Base-by-base conservation (phyloP, 2,888 invertebrate species). In the Drosophila nr. medialis region DNA sequence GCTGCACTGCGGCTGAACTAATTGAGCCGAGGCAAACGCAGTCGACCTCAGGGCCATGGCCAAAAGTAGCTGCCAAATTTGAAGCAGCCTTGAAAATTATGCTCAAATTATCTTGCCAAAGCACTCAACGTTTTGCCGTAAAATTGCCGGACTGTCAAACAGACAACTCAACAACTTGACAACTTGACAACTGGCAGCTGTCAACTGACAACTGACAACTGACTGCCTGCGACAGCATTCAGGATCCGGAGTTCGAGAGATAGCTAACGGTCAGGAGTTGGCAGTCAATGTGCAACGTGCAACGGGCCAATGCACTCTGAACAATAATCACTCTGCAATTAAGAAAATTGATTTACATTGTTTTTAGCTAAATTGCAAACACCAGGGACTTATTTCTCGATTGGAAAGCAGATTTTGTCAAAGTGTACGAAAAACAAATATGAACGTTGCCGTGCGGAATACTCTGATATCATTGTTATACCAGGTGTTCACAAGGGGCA, bases 131-230 rank as follows among this genome's bases (percentile, higher is more conserved):
- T 59, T 59, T 40, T 48, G 30, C 34, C 40, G 60, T 64, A 24
- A 54, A 53, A 59, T 38, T 77, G 77, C 38, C 71, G 49, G 59
- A 45, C 24, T 67, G 73, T 38, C 79, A 64, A 73, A 67, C 54
- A 63, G 78, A 63, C 77, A 65, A 38, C 66, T 24, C 55, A 60
- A 15, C 32, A 30, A 49, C 55, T 61, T 21, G 21, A 36, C 55
- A 64, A 51, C 55, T 56, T 53, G 51, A 38, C 56, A 56, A 15
- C 51, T 60, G 55, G 40, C 45, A 56, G 21, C 40, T 42, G 55
- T 18, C 65, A 59, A n/a, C 36, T 48, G 40, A 40, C 65, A 59
- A n/a, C 36, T 48, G 40, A 40, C 55, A 42, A 42, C 54, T 24
- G 38, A 18, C 49, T 49, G 24, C 45, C 8, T 51, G 38, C 60